phyloP scores from a whole-genome alignment of 2,797 vertebrate species.

The Columba guinea region DNA sequence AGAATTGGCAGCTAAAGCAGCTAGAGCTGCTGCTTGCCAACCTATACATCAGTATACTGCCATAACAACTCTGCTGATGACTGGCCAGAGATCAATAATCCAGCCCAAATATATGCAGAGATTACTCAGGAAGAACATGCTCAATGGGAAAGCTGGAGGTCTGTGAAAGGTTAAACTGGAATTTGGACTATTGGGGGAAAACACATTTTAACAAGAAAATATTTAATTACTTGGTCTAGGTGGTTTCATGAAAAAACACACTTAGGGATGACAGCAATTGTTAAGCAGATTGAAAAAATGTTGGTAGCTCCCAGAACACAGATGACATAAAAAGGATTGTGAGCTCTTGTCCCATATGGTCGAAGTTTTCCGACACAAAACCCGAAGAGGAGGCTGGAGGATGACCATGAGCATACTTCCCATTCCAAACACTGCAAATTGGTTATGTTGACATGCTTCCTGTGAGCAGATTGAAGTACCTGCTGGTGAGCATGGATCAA shows the following conservation, averaged over 20 bases:
- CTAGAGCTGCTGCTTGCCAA: background rate
- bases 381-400: background rate
- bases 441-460: background rate
- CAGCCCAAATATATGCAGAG: background rate
- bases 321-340: background rate
- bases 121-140: background rate
- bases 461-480: background rate
- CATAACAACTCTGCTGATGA: background rate
- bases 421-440: background rate
- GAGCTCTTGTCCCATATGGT: background rate
- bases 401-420: rapidly evolving
- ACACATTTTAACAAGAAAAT: background rate
- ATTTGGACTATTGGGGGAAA: background rate
- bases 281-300: background rate
- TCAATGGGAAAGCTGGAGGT: rapidly evolving
- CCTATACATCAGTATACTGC: background rate
- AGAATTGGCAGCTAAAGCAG: background rate
- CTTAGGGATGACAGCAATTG: background rate
- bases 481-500: background rate
- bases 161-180: background rate
- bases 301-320: background rate
- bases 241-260: background rate
- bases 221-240: background rate
- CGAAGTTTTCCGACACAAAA: background rate
- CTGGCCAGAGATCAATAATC: background rate